These are phyloP conservation scores for Oryzias woworae DNA, from an alignment of 2,113 vertebrate species.

Conservation along the genomic window DNA sequence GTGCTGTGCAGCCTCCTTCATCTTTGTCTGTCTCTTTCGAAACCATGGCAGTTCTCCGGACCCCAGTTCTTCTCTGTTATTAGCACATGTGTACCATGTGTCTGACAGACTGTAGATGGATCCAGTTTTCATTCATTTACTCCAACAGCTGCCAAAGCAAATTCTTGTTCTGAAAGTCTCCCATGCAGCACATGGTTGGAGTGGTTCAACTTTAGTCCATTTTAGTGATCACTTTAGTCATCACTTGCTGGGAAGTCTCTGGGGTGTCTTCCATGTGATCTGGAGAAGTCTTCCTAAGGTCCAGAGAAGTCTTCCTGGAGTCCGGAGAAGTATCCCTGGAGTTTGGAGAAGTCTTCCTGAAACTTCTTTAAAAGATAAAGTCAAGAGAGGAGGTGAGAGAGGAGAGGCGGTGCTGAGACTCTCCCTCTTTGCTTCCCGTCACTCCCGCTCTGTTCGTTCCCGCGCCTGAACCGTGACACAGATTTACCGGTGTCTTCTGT, in stretches of 20 bases:
- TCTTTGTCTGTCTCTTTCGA: conserved; percentile 36
- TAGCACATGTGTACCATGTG: too few relatives aligned
- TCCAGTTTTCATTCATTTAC: too few relatives aligned
- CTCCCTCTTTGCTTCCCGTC: conserved; percentile 26
- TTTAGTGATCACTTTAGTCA: too few relatives aligned
- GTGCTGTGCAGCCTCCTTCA: conserved; percentile 21
- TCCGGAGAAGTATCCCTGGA: not conserved
- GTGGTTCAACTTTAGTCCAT: too few relatives aligned
- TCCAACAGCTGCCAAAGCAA: too few relatives aligned
- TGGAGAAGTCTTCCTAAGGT: too few relatives aligned
- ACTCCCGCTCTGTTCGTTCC: conserved; percentile 17
- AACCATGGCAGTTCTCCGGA: not conserved
- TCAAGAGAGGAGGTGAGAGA: conserved; percentile 13
- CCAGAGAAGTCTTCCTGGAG: too few relatives aligned
- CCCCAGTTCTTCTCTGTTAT: too few relatives aligned
- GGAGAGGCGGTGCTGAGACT: conserved; percentile 15
- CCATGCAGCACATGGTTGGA: too few relatives aligned
- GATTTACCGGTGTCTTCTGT: not conserved
- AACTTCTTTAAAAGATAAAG: conserved; percentile 30
- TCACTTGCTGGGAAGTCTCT: not conserved
- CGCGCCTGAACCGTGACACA: conserved; percentile 17
- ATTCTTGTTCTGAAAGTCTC: too few relatives aligned
- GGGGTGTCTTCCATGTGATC: too few relatives aligned
- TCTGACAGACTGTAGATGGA: too few relatives aligned
- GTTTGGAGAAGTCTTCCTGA: conserved; percentile 15